Percentiles rank a stretch among this genome's conserved stretches.
phyloP scores from a whole-genome alignment of 2,113 vertebrate species.

The Phainopepla nitens region DNA sequence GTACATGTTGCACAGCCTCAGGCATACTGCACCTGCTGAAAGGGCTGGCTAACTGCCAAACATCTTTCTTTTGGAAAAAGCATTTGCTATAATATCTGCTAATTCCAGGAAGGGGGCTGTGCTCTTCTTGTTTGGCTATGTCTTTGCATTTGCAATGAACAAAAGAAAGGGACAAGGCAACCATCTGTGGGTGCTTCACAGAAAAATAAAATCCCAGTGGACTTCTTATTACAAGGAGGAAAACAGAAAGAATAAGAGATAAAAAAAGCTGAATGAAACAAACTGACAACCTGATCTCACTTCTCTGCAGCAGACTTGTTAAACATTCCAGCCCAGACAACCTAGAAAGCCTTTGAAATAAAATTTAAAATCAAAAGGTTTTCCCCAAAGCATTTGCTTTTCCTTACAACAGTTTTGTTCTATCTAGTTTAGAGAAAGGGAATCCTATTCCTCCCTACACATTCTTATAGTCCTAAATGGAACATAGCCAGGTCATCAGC shows the following conservation, averaged over 20 bases:
- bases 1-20: neutral
- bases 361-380: constrained; percentile 11
- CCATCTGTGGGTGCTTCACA: neutral
- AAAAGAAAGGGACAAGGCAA: constrained; percentile 2
- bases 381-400: neutral
- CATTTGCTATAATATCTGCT: constrained; percentile 43
- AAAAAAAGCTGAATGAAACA: neutral
- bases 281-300: neutral
- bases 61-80: neutral
- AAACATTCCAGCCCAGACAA: neutral
- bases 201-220: neutral
- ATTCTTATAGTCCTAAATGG: neutral
- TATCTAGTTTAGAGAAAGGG: neutral
- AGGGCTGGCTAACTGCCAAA: constrained; percentile 31
- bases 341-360: neutral
- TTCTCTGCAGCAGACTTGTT: neutral
- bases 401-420: neutral
- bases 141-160: neutral
- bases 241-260: neutral
- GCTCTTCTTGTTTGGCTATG: constrained; percentile 24
- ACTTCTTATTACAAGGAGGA: neutral
- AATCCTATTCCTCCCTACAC: neutral
- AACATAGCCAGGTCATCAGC: neutral
- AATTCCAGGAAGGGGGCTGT: constrained; percentile 26
- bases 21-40: constrained; percentile 43